A percentile compares a stretch with the other conserved stretches of the same genome.
Evolutionary conservation across 2,888 invertebrate species (phyloP).

Genomic region (Sesamia inferens): DNA sequence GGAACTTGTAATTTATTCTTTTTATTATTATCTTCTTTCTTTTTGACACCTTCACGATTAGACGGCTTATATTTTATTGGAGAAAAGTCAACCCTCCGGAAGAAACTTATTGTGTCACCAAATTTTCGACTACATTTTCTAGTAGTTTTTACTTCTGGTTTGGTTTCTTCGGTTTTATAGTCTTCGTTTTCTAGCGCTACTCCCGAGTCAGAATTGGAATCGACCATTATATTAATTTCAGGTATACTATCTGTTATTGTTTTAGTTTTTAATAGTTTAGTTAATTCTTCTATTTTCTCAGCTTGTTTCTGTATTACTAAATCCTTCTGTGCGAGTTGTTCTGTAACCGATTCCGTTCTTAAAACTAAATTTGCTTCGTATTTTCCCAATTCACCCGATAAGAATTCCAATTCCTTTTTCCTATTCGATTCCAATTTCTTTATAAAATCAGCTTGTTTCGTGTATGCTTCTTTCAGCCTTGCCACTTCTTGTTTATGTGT

Average conservation of each 20-base stretch:
- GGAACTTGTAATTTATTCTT: conserved; percentile 82
- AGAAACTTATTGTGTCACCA: conserved; percentile 86
- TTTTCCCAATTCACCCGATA: conserved; percentile 84
- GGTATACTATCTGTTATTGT: conserved; percentile 72
- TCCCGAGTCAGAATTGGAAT: conserved; percentile 88
- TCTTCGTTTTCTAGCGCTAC: conserved; percentile 85
- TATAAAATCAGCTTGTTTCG: conserved; percentile 82
- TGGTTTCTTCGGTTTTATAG: conserved; percentile 75
- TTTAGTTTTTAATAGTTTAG: conserved; percentile 75
- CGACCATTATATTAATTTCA: conserved; percentile 79
- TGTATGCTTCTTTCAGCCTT: conserved; percentile 80
- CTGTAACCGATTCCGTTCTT: conserved; percentile 81
- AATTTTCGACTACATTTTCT: conserved; percentile 85
- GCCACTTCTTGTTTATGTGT: conserved; percentile 85
- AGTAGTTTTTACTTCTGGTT: conserved; percentile 78
- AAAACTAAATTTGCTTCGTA: conserved; percentile 85
- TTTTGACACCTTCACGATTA: conserved; percentile 78
- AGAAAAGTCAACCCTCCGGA: conserved; percentile 86
- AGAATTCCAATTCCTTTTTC: conserved; percentile 85
- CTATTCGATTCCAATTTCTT: conserved; percentile 85
- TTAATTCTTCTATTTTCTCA: conserved; percentile 81
- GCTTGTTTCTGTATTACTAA: conserved; percentile 81
- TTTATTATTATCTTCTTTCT: conserved; percentile 84
- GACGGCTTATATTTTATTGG: conserved; percentile 87
- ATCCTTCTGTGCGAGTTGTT: conserved; percentile 84